Base-by-base conservation (phyloP, 2,888 invertebrate genomes). In the Alloplasta piceator region DNA sequence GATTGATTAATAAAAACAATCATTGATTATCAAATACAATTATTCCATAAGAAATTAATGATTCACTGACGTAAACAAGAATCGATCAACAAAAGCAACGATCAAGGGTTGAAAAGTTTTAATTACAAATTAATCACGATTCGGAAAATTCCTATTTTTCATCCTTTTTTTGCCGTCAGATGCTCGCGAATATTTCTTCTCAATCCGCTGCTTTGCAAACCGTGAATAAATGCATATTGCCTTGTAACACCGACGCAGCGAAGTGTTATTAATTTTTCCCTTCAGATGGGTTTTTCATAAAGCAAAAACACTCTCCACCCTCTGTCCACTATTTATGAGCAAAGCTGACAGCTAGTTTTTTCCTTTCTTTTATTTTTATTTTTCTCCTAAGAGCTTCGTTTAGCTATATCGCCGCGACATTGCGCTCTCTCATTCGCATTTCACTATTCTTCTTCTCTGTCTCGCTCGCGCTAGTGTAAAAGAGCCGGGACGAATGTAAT, bases 401-500 rank as follows among this genome's bases (percentile, higher is more conserved):
- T 63, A 39, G 5, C 41, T 67, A 38, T 16, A 26, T 55, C 56
- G 7, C 12, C 4, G 9, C 14, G 41, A 26, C 3, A 26, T 26
- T 2, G 26, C 26, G n/a, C 52, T 67, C 61, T 52, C 64, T 55
- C 41, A 56, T 26, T 26, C 26, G 26, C 26, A 63, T 78, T 72
- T 52, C 56, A 58, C 55, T 52, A 48, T 55, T 56, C 74, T 70
- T 43, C 43, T 12, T 71, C 48, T 60, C 55, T 43, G 55, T 73
- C 16, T 55, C 72, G 41, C 41, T 39, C 55, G 67, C n/a, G 55
- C 46, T 66, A 16, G 52, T 41, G 26, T 26, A 26, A 2, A 16
- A 43, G 61, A 74, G 66, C 55, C 63, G 38, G 63, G 64, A 78
- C 78, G 63, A 81, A 74, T 81, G 78, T 78, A 81, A 81, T 81